Conservation (phyloP, 2,113 vertebrate genomes). For the Apodemus sylvaticus region DNA sequence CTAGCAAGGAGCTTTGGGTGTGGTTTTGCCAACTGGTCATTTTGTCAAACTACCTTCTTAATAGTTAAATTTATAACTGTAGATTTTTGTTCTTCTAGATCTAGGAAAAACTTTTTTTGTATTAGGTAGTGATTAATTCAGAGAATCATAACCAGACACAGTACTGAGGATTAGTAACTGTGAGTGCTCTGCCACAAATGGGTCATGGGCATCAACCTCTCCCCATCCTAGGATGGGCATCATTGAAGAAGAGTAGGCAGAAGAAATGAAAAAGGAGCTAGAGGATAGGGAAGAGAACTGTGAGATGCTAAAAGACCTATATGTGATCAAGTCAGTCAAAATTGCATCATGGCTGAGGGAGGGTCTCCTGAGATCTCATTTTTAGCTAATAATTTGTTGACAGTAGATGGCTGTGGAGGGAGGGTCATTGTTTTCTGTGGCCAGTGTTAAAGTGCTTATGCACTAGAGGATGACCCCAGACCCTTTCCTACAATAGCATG, state of each 20-base stretch:
- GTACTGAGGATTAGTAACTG: not conserved
- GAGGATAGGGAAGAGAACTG: not conserved
- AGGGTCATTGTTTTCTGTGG: not conserved
- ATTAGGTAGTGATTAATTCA: not conserved
- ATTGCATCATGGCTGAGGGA: not conserved
- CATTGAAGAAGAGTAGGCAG: not conserved
- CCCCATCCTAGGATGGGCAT: not conserved
- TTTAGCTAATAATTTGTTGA: not conserved
- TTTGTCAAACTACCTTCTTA: not conserved
- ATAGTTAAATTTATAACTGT: not conserved
- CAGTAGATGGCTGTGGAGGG: no score
- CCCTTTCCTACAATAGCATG: not conserved
- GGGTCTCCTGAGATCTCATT: not conserved
- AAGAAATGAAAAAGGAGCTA: not conserved
- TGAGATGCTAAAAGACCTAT: not conserved
- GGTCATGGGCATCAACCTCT: not conserved
- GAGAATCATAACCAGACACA: not conserved
- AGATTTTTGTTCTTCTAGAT: not conserved
- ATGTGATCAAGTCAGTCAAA: not conserved
- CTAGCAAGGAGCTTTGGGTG: not conserved
- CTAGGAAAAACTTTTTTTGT: not conserved
- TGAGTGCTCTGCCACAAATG: not conserved
- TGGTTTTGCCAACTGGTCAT: not conserved
- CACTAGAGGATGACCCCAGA: not conserved
- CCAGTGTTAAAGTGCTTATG: no score